phyloP scores from a whole-genome alignment of 2,113 vertebrate genomes.

The Agapornis roseicollis region DNA sequence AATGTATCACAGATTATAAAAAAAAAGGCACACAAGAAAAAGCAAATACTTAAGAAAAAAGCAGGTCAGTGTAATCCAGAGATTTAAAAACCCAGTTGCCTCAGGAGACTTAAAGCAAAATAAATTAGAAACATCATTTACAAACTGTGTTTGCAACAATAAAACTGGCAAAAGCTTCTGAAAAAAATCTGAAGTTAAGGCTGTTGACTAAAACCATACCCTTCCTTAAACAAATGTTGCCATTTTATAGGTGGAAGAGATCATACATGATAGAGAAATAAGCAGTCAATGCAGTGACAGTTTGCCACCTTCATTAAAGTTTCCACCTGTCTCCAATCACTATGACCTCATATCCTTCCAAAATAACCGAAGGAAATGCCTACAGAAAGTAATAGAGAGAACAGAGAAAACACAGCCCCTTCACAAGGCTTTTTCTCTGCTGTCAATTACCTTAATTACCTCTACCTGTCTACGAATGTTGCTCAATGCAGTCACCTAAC shows the following conservation, averaged over 20 bases:
- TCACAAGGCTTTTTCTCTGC: not conserved
- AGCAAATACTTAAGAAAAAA: not conserved
- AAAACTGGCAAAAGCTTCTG: not conserved
- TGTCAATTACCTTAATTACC: not conserved
- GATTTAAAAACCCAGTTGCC: not conserved
- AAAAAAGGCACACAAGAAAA: not conserved
- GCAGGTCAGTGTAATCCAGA: not conserved
- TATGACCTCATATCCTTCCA: slow-evolving; percentile 10
- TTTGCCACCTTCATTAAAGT: not conserved
- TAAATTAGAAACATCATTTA: not conserved
- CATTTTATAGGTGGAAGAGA: not conserved
- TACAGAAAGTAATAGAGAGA: not conserved
- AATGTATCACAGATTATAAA: not conserved
- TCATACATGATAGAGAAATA: not conserved
- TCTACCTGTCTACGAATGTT: not conserved
- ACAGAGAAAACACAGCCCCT: not conserved
- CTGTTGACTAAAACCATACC: not conserved
- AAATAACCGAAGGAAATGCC: not conserved
- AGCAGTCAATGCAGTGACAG: not conserved
- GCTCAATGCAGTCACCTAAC: not conserved
- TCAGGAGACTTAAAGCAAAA: not conserved
- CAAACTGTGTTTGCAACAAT: not conserved
- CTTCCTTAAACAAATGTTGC: not conserved
- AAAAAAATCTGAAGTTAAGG: not conserved
- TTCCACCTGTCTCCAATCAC: not conserved